Conservation (phyloP, 2,113 vertebrate genomes). For the Notechis scutatus region DNA sequence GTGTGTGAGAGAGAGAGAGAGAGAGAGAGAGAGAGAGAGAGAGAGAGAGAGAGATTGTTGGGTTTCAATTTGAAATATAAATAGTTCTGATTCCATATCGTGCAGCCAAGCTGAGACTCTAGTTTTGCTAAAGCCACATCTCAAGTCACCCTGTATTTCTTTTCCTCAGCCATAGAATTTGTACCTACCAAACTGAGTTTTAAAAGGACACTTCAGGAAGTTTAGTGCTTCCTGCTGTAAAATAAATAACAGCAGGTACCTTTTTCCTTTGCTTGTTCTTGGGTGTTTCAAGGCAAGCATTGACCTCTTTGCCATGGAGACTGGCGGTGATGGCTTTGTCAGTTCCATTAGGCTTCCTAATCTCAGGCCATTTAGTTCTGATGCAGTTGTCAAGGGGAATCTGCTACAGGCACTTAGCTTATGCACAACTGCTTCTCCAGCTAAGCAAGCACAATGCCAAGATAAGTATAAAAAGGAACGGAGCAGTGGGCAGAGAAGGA, state of each 20-base stretch:
- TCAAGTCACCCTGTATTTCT: not conserved
- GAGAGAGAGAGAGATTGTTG: not conserved
- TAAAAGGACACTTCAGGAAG: not conserved
- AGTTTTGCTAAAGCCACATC: not conserved
- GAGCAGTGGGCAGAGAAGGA: not conserved
- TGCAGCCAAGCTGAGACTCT: not conserved
- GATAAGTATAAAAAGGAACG: conserved; percentile 16
- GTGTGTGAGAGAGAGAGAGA: no score
- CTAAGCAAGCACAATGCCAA: conserved; percentile 28
- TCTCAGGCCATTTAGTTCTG: conserved; percentile 41
- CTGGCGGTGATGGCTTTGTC: conserved; percentile 24
- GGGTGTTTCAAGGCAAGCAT: conserved; percentile 8
- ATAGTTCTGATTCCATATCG: not conserved
- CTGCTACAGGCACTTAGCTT: conserved; percentile 23
- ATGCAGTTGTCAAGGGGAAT: conserved; percentile 43
- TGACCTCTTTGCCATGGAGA: conserved; percentile 19
- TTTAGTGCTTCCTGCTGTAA: not conserved
- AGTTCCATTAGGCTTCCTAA: conserved; percentile 26
- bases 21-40: fast-evolving
- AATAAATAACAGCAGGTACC: not conserved
- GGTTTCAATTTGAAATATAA: not conserved
- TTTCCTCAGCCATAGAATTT: not conserved
- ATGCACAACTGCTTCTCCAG: conserved; percentile 28
- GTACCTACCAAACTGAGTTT: not conserved
- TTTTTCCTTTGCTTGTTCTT: conserved; percentile 5